Conservation (phyloP, 37 sponge, comb jelly and placozoan genomes). For the Oscarella lobularis region DNA sequence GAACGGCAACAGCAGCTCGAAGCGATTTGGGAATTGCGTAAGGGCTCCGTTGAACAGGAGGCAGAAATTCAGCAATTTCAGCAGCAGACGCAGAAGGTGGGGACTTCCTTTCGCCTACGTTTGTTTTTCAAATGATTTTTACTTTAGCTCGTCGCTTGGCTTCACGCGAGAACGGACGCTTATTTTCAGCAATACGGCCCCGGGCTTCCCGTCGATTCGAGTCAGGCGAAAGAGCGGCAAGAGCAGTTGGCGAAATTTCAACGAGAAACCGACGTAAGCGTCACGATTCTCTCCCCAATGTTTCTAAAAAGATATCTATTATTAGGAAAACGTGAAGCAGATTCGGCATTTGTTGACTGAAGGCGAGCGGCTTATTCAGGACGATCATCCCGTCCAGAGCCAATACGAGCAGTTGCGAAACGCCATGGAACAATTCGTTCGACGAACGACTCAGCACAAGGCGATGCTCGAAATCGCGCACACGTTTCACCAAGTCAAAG, state of each 20-base stretch:
- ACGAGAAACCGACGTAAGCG: background rate
- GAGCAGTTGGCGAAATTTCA: background rate
- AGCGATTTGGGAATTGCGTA: background rate
- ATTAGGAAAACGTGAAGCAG: background rate
- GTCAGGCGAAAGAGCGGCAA: background rate
- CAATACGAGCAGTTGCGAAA: background rate
- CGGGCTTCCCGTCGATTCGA: background rate
- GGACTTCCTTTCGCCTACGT: background rate
- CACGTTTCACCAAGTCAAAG: background rate
- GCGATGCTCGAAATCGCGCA: background rate
- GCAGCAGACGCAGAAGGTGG: constrained; percentile 1
- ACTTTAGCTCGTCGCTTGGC: background rate
- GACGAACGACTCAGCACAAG: background rate
- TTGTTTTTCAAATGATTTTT: background rate
- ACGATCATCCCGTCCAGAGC: background rate
- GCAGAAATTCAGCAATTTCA: background rate
- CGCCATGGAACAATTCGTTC: background rate
- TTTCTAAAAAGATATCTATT: background rate
- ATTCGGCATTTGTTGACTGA: background rate
- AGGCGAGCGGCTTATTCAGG: background rate
- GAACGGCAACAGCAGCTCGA: background rate
- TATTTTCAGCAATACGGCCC: background rate
- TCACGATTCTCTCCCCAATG: background rate
- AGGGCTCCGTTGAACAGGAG: background rate
- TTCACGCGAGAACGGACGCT: background rate